These are phyloP conservation scores for Acanthornis magna DNA, from an alignment of 2,797 vertebrate genomes.

Conservation along the genomic window DNA sequence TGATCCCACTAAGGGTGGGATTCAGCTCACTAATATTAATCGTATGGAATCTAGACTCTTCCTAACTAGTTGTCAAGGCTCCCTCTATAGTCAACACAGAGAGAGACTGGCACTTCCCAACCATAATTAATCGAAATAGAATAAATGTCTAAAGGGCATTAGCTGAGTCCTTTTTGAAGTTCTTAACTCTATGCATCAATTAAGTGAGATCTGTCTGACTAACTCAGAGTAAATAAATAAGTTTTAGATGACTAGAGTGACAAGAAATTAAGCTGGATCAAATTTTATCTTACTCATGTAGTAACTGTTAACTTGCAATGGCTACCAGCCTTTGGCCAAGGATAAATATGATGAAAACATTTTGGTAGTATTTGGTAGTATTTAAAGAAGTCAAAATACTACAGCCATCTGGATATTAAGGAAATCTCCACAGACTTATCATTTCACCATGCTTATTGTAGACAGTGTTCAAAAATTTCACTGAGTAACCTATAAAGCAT, in stretches of 20 bases:
- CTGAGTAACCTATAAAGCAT: neutral
- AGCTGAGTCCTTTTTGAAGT: neutral
- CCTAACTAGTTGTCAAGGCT: constrained; percentile 16
- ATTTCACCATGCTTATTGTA: neutral
- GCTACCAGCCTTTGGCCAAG: neutral
- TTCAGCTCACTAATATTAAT: neutral
- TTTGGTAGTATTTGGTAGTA: neutral
- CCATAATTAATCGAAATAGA: neutral
- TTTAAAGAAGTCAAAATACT: neutral
- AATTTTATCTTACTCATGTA: neutral
- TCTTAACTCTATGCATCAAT: neutral
- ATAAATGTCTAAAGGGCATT: neutral
- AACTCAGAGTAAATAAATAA: neutral
- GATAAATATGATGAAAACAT: neutral
- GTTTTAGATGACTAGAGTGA: neutral
- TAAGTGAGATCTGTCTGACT: neutral
- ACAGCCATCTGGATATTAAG: neutral
- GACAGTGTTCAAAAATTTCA: neutral
- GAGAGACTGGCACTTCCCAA: neutral
- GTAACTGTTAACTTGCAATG: neutral
- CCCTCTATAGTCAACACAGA: constrained; percentile 35
- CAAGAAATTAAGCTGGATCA: neutral
- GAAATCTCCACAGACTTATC: neutral
- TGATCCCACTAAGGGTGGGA: neutral
- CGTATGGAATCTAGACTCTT: neutral